Base-by-base conservation (phyloP, 2,113 vertebrate species). In the Nibea albiflora region DNA sequence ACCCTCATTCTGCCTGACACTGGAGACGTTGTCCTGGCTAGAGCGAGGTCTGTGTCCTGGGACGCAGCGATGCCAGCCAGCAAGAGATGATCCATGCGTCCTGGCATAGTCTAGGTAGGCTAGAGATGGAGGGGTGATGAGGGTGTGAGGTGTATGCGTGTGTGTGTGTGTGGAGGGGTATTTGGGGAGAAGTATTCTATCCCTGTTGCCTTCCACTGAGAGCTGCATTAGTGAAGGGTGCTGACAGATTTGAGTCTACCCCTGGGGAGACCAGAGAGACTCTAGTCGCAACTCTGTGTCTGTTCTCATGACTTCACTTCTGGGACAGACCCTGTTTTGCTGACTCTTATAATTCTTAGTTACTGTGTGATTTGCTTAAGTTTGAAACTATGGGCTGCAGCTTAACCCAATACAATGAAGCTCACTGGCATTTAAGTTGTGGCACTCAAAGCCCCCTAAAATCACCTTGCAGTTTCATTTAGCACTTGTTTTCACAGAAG, bases 241-340 rank as follows among this genome's bases (percentile, higher is more conserved):
- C 76, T 90, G 86, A 91, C 81, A 89, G 87, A 80, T 88, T 53
- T 67, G 78, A 87, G 66, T 85, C 66, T 50, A 69, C 49, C 80
- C 60, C 70, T 28, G 57, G 83, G 81, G 83, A 84, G 54, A 85
- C 49, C 24, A 60, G 47, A 81, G 76, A 72, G 84, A 68, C 80
- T 79, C 70, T 80, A 83, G 76, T 69, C 35, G 22, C 73, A 78
- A 64, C 39, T 82, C 74, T 57, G 83, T 63, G 68, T 85, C 80
- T 90, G 78, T 90, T 93, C 91, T 88, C 92, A 92, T 87, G 87
- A 90, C 86, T 87, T 90, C 89, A 91, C 66, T 85, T 70, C 76
- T 61, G 54, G 76, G 71, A 85, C 65, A 62, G 77, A 85, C 83
- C 46, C n/a, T 47, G 67, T 81, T 91, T 83, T 84, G 88, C 75